A percentile compares a stretch with the other conserved stretches of the same genome.
phyloP scores from a whole-genome alignment of 2,113 vertebrate species.

The Capreolus pygargus region DNA sequence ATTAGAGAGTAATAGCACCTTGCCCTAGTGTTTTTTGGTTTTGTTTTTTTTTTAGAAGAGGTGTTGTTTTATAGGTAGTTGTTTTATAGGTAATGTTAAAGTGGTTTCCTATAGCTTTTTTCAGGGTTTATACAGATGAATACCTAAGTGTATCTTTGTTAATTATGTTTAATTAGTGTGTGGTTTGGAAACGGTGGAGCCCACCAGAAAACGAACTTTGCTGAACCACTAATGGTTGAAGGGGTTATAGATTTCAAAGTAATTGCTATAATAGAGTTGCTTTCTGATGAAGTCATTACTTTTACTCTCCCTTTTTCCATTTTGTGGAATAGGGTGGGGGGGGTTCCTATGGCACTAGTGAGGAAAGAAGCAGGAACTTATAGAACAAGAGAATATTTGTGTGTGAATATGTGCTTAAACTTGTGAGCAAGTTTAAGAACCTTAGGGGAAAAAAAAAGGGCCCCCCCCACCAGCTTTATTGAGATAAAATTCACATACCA shows the following conservation, averaged over 20 bases:
- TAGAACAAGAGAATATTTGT: slow-evolving; percentile 28
- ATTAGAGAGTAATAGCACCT: background rate
- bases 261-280: background rate
- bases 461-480: background rate
- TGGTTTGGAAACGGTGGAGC: slow-evolving; percentile 43
- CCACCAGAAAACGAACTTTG: background rate
- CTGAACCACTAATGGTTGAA: background rate
- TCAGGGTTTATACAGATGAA: background rate
- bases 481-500: background rate
- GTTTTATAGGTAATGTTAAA: background rate
- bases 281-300: slow-evolving; percentile 34
- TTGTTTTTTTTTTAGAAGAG: background rate
- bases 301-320: background rate
- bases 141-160: background rate
- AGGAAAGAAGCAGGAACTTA: background rate
- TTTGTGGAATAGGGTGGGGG: background rate
- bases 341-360: background rate
- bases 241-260: slow-evolving; percentile 16
- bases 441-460: background rate
- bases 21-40: background rate
- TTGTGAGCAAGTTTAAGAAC: background rate
- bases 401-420: background rate
- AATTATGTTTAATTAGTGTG: background rate
- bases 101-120: background rate
- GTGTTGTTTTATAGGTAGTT: background rate